Evolutionary conservation across 2,113 vertebrate species (phyloP), one percentile per base, ranked within the genome.

Genomic region (Rhineura floridana): DNA sequence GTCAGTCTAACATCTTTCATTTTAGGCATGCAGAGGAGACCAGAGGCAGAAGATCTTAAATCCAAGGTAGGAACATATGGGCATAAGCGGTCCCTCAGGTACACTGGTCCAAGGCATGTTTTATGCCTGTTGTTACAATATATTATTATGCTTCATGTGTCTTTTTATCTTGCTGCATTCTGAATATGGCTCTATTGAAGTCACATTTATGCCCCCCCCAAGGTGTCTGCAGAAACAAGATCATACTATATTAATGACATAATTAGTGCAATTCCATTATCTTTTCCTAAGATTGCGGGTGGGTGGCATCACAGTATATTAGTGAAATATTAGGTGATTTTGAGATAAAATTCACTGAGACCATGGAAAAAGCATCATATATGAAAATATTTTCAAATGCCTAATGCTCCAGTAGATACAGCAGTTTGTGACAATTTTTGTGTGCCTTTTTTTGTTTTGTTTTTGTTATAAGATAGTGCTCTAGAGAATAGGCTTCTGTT

Each of bases 311-410:
- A 76, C 52, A 6, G 19, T 44, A 52, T 25, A 80, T 4, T 87
- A 83, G 62, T 85, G 55, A 67, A 25, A 2, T 48, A 79, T 23
- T 21, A 72, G 77, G 21, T 9, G 12, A 75, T 84, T 21, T 69
- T 81, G 78, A 85, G 55, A 67, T 77, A 39, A 10, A 46, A 2
- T 63, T 83, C 78, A 82, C 44, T 84, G 30, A 55, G 46, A 9
- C 17, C 8, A 30, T 42, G 13, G 63, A 46, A 72, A 73, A 30
- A 28, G 12, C 84, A 33, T 77, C 48, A 17, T 85, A 50, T 82
- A 90, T 81, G 76, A 59, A 88, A 78, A 78, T 84, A 79, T 91
- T 70, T 86, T 88, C 77, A 78, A 77, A 88, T 28, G 30, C 23
- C 33, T 46, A 42, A 33, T 67, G 46, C 21, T 81, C 5, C 39